Evolutionary conservation across 2,888 invertebrate genomes (phyloP).

Genomic region (Drosophila affinis): DNA sequence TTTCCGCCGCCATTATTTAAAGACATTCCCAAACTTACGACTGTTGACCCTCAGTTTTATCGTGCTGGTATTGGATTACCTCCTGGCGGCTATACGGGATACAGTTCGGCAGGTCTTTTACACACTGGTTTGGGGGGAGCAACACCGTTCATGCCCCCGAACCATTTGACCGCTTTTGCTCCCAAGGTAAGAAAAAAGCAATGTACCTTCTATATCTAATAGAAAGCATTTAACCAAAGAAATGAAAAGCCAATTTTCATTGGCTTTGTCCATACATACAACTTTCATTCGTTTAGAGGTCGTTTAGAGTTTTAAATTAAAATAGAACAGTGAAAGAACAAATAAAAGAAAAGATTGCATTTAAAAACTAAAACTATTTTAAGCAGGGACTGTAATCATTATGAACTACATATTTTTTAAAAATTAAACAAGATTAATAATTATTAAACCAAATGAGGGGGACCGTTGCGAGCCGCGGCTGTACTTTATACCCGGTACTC

Average conservation of each 20-base stretch:
- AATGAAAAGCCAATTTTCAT: neutral
- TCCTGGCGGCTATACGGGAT: slow-evolving; percentile 90
- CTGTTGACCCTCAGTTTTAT: slow-evolving; percentile 91
- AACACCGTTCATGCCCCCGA: slow-evolving; percentile 95
- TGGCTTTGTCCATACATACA: neutral
- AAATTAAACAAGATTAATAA: too few relatives aligned
- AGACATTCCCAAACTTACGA: slow-evolving; percentile 93
- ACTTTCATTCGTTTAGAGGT: neutral
- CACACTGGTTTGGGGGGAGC: slow-evolving; percentile 91
- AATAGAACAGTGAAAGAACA: neutral
- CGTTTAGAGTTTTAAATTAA: neutral
- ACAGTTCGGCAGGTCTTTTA: slow-evolving; percentile 89
- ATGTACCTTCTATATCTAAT: neutral
- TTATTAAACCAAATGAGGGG: too few relatives aligned
- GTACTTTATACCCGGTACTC: too few relatives aligned
- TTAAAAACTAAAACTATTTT: neutral
- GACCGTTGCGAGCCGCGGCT: too few relatives aligned
- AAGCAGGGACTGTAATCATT: too few relatives aligned
- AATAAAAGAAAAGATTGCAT: neutral
- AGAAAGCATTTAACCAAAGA: neutral
- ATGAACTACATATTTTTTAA: too few relatives aligned
- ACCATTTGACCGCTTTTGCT: slow-evolving; percentile 93
- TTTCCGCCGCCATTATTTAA: slow-evolving; percentile 91
- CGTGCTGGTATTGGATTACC: slow-evolving; percentile 88
- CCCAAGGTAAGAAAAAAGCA: slow-evolving; percentile 89